Base-by-base conservation (phyloP, 2,888 invertebrate species). In the Nephrotoma appendiculata region DNA sequence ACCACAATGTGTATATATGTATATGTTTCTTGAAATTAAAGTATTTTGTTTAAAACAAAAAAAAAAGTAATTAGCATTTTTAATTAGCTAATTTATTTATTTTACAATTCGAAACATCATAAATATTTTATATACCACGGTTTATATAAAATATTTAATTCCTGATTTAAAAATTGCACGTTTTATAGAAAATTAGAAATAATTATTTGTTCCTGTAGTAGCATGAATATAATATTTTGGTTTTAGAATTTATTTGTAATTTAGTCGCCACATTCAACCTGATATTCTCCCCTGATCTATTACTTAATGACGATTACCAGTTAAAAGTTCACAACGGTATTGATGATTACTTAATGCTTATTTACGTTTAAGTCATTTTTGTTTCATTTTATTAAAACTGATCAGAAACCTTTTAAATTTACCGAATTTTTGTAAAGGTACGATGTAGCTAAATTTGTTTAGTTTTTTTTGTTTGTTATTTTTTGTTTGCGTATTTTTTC, bases 401-500 rank as follows among this genome's bases (percentile, higher is more conserved):
- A 31, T 31, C 31, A 31, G 31, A 31, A 31, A 3, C 19, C 31
- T 31, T 31, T 71, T 71, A 31, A 71, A 71, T 71, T 6, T 11
- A 15, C 31, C 19, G 11, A 71, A 31, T 71, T 3, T 31, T 71
- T 71, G 52, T 71, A 7, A 31, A 71, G 9, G 9, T 11, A 31
- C 71, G 5, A 31, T 71, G 71, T 71, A 71, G 71, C 71, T 71
- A 71, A 71, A 31, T 71, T 71, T 71, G 71, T 71, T 57, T 71
- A 71, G 71, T 9, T 71, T 71, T 31, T 71, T 43, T 84, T 84
- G 41, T 84, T 86, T 83, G 41, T 86, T 87, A 86, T 86, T 86
- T 83, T 87, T 87, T 87, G 85, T 87, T 44, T 86, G 87, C 86
- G 43, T 87, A 86, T 85, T 85, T 86, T 83, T 86, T 31, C 31